Conservation (phyloP, 2,113 vertebrate species). For the Oreochromis aureus region DNA sequence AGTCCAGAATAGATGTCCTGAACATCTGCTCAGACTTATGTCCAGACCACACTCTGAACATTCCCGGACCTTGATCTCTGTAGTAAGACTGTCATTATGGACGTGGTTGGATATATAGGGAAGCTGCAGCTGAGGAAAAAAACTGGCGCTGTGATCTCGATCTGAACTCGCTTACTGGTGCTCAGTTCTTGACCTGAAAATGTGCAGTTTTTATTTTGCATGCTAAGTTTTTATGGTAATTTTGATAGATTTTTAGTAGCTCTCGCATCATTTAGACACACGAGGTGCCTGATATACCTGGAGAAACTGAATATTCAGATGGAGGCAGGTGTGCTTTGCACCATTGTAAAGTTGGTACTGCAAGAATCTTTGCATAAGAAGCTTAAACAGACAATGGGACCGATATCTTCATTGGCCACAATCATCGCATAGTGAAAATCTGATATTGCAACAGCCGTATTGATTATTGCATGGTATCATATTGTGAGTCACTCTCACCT, state of each 20-base stretch:
- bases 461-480: not conserved
- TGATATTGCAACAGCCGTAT: not conserved
- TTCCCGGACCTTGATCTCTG: slow-evolving; percentile 36
- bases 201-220: not conserved
- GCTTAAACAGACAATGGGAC: not conserved
- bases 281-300: not conserved
- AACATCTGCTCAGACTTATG: slow-evolving; percentile 55
- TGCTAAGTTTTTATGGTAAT: not conserved
- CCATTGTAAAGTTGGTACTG: not conserved
- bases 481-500: not conserved
- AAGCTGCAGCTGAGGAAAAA: slow-evolving; percentile 20
- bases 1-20: slow-evolving; percentile 60
- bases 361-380: not conserved
- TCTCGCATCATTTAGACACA: not conserved
- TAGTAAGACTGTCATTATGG: slow-evolving; percentile 66
- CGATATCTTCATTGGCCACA: rapidly evolving
- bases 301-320: not conserved
- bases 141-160: not conserved
- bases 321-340: not conserved
- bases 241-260: not conserved
- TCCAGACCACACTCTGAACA: slow-evolving; percentile 54
- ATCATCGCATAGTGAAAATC: not conserved
- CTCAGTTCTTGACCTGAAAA: not conserved
- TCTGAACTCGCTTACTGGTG: not conserved
- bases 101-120: slow-evolving; percentile 58